A percentile compares a stretch with the other conserved stretches of the same genome.
Conservation (phyloP, 2,888 invertebrate genomes). For the Protophormia terraenovae region DNA sequence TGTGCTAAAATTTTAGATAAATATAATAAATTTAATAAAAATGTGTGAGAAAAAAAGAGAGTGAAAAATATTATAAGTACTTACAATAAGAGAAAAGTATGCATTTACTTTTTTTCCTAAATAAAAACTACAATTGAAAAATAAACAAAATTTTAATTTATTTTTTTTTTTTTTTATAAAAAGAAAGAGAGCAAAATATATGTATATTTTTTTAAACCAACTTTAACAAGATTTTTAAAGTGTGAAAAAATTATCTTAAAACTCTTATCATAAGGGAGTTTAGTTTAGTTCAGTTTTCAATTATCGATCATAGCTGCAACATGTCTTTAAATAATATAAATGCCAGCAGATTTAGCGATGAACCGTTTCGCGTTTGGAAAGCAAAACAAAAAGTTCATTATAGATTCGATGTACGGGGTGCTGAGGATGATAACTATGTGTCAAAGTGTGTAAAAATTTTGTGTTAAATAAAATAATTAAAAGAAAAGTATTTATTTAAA, state of each 20-base stretch:
- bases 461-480: constrained; percentile 6
- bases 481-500: constrained; percentile 2
- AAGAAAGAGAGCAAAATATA: too few species aligned
- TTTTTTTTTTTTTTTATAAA: too few species aligned
- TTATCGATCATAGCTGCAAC: constrained; percentile 36
- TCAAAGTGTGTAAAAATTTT: constrained; percentile 45
- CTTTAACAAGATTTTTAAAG: background rate
- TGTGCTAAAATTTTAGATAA: constrained; percentile 46
- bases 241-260: constrained; percentile 43
- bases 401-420: constrained; percentile 70
- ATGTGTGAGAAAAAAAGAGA: constrained; percentile 22
- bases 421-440: constrained; percentile 50
- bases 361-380: constrained; percentile 74
- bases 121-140: constrained; percentile 32
- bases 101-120: background rate
- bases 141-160: constrained; percentile 11
- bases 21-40: constrained; percentile 26
- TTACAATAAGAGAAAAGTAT: constrained; percentile 33
- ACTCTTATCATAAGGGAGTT: background rate
- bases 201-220: too few species aligned
- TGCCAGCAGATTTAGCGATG: constrained; percentile 45
- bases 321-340: constrained; percentile 75
- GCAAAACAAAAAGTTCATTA: constrained; percentile 77
- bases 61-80: background rate
- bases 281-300: constrained; percentile 43